Percentiles rank a stretch among this genome's conserved stretches.
Evolutionary conservation across 2,888 invertebrate genomes (phyloP).

Genomic region (Candidula unifasciata): DNA sequence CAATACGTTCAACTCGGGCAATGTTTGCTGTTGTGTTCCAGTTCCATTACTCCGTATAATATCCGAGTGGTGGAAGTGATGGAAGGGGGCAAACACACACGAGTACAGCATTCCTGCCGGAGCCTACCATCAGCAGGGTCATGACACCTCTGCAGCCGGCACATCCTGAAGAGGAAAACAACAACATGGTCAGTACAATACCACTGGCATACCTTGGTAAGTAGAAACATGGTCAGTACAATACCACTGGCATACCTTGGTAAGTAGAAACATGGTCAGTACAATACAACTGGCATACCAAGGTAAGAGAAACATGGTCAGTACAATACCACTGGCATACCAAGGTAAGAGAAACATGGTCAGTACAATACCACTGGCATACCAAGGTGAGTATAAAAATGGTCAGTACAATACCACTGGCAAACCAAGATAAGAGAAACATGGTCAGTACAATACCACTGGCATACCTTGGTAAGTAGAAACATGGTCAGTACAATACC

Average conservation of each 20-base stretch:
- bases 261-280: no score
- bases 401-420: no score
- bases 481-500: no score
- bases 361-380: no score
- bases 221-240: no score
- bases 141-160: neutral
- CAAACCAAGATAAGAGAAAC: neutral
- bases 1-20: neutral
- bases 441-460: neutral
- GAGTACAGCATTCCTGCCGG: conserved; percentile 26
- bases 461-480: neutral
- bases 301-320: no score
- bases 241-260: no score
- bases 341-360: neutral
- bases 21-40: neutral
- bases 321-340: no score
- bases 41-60: neutral
- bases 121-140: neutral
- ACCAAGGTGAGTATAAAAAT: no score
- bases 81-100: neutral
- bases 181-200: neutral
- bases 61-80: neutral
- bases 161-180: neutral
- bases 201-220: neutral
- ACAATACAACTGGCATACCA: no score